Percentiles rank a stretch among this genome's conserved stretches.
These are phyloP conservation scores for Prolemur simus DNA, from an alignment of 2,113 vertebrate species.

Conservation along the genomic window DNA sequence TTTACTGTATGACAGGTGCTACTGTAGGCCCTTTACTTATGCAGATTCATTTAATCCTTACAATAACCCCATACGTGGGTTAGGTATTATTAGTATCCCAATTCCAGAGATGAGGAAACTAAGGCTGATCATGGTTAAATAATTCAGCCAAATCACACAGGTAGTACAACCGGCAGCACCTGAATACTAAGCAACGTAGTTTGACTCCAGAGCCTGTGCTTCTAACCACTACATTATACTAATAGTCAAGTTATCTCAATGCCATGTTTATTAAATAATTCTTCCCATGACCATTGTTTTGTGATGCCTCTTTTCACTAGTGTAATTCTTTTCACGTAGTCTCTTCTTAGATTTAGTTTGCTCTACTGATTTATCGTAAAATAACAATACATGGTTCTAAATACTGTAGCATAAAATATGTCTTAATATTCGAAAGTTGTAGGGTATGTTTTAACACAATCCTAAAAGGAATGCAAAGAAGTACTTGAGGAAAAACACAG, in stretches of 20 bases:
- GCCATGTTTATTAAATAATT: not conserved
- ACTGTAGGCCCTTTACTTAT: not conserved
- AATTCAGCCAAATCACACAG: not conserved
- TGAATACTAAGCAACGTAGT: not conserved
- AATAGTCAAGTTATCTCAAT: not conserved
- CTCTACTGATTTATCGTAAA: not conserved
- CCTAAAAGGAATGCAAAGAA: not conserved
- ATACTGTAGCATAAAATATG: not conserved
- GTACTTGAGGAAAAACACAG: not conserved
- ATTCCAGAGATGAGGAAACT: not conserved
- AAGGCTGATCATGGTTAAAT: not conserved
- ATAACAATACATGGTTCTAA: not conserved
- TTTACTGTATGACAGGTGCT: not conserved
- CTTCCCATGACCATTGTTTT: not conserved
- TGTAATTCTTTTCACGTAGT: constrained; percentile 1
- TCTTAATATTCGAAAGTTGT: constrained; percentile 43
- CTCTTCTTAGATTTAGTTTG: constrained; percentile 12
- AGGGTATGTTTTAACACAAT: not conserved
- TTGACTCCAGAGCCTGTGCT: not conserved
- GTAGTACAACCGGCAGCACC: not conserved
- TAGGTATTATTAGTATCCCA: not conserved
- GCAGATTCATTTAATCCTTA: not conserved
- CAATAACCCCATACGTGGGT: not conserved
- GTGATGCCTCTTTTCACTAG: not conserved
- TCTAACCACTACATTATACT: not conserved